Percentiles rank a stretch among this genome's conserved stretches.
These are phyloP conservation scores for Bucco capensis DNA, from an alignment of 2,113 vertebrate species.

Conservation along the genomic window DNA sequence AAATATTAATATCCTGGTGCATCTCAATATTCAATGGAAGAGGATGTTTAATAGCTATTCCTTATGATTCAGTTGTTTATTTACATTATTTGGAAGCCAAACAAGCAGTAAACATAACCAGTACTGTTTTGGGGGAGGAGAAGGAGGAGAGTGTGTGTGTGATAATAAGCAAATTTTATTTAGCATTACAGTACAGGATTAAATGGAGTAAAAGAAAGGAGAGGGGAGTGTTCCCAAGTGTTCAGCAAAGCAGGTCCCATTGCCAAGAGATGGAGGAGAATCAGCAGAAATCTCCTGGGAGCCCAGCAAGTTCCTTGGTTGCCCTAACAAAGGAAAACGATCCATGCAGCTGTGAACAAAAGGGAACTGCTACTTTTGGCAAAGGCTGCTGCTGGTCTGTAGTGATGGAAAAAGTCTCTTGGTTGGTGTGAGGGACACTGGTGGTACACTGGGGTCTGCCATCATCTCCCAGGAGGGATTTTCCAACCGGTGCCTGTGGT, in stretches of 20 bases:
- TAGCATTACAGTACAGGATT: background rate
- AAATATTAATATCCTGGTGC: conserved; percentile 33
- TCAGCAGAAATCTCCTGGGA: background rate
- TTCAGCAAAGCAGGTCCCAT: background rate
- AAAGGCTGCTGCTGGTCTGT: background rate
- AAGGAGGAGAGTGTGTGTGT: background rate
- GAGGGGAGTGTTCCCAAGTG: background rate
- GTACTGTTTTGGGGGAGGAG: background rate
- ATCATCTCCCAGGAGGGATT: background rate
- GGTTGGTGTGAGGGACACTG: background rate
- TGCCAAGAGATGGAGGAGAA: background rate
- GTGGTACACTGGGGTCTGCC: background rate
- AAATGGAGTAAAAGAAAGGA: conserved; percentile 6
- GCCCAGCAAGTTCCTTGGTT: accelerated
- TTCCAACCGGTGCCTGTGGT: background rate
- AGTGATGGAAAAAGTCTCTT: background rate
- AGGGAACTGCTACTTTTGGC: background rate
- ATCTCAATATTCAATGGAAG: background rate
- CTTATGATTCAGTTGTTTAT: conserved; percentile 37
- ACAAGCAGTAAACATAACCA: conserved; percentile 26
- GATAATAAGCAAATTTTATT: conserved; percentile 43
- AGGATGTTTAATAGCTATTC: conserved; percentile 49
- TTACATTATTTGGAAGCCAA: conserved; percentile 49
- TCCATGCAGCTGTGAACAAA: background rate
- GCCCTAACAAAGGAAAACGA: background rate